A percentile compares a stretch with the other conserved stretches of the same genome.
These are phyloP conservation scores for Caenorhabditis briggsae DNA, from an alignment of 1,140 invertebrate species.

Conservation along the genomic window DNA sequence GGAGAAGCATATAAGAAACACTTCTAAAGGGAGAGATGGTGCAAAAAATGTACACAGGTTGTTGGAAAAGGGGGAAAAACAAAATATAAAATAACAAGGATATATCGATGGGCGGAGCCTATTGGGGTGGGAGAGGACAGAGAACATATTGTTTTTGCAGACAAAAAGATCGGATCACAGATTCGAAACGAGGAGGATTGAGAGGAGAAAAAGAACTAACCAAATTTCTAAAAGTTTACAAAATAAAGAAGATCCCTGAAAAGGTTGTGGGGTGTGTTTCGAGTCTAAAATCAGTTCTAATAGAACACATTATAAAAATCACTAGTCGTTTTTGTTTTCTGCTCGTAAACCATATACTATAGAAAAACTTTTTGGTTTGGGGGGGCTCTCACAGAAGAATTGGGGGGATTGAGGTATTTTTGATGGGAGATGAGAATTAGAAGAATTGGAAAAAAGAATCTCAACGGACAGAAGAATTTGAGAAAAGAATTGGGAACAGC, in stretches of 20 bases:
- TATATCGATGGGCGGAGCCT: neutral
- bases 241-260: conserved; percentile 36
- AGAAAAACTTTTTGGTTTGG: neutral
- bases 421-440: neutral
- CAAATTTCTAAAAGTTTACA: neutral
- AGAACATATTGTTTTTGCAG: conserved; percentile 9
- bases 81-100: conserved; percentile 34
- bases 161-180: conserved; percentile 46
- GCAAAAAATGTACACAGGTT: conserved; percentile 41
- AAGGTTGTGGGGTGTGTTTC: conserved; percentile 3
- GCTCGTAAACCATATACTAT: too few species aligned
- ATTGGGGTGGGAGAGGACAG: neutral
- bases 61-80: neutral
- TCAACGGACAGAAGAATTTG: neutral
- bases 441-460: neutral
- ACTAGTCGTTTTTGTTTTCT: conserved; percentile 17
- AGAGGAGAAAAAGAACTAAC: neutral
- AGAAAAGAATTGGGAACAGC: neutral
- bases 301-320: neutral
- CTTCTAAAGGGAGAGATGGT: neutral
- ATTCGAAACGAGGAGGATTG: conserved; percentile 19
- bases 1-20: too few species aligned
- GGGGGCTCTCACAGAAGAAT: neutral
- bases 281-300: conserved; percentile 34
- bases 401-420: conserved; percentile 37